Percentiles rank a stretch among this genome's conserved stretches.
phyloP scores from a whole-genome alignment of 2,888 invertebrate genomes.

The Anoplius nigerrimus region DNA sequence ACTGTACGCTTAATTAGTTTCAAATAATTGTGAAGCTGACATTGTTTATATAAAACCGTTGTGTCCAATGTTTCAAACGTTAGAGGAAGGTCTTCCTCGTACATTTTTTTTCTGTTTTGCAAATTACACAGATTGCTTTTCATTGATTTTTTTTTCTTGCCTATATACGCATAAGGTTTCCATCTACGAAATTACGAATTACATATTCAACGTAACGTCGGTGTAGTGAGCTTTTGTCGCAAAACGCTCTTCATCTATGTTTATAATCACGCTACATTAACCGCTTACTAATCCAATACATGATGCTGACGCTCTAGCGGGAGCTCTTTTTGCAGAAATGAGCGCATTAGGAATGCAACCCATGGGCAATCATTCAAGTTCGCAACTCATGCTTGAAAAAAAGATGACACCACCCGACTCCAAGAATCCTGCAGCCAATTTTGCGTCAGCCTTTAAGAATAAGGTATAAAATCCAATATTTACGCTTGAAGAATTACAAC shows the following conservation, averaged over 20 bases:
- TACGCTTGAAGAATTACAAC: no score
- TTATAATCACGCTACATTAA: slow-evolving; percentile 50
- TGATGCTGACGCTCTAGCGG: slow-evolving; percentile 67
- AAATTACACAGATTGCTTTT: no score
- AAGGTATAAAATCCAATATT: slow-evolving; percentile 61
- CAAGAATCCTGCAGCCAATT: slow-evolving; percentile 78
- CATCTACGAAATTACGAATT: neutral
- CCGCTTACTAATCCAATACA: slow-evolving; percentile 63
- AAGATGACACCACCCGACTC: slow-evolving; percentile 77
- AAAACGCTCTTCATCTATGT: slow-evolving; percentile 10
- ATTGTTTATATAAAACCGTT: no score
- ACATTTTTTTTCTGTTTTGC: no score
- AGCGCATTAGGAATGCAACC: slow-evolving; percentile 67
- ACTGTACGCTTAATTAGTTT: no score
- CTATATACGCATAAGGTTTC: no score
- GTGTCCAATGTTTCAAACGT: no score
- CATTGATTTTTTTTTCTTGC: no score
- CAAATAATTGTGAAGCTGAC: no score
- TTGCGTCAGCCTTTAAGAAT: slow-evolving; percentile 82
- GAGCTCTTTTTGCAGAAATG: slow-evolving; percentile 74
- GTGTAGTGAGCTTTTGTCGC: neutral
- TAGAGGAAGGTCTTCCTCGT: no score
- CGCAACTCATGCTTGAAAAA: slow-evolving; percentile 77
- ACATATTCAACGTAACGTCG: neutral
- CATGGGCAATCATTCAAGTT: slow-evolving; percentile 67